These are phyloP conservation scores for Saguinus midas DNA, from an alignment of 2,113 vertebrate species.

Conservation along the genomic window DNA sequence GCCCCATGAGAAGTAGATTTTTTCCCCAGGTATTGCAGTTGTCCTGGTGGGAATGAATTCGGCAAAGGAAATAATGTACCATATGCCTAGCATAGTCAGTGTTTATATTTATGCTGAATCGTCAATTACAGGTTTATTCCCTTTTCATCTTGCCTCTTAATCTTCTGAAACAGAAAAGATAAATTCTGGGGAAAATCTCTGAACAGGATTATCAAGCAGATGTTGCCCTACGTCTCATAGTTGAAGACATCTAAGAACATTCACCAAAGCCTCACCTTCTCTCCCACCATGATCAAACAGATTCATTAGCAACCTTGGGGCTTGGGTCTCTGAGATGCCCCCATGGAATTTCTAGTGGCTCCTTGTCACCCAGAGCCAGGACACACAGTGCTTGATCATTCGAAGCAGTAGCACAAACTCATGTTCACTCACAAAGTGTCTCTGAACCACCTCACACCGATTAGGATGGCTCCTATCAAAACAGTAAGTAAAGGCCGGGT, in stretches of 20 bases:
- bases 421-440: background rate
- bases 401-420: background rate
- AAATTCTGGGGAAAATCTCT: background rate
- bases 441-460: background rate
- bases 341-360: background rate
- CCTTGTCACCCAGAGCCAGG: background rate
- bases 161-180: background rate
- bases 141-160: background rate
- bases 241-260: background rate
- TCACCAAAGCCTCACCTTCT: background rate
- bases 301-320: background rate
- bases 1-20: background rate
- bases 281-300: background rate
- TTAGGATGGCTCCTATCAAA: background rate
- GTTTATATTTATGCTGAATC: constrained; percentile 50
- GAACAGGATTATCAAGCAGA: background rate
- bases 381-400: background rate
- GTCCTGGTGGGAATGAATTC: constrained; percentile 69
- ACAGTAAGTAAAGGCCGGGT: background rate
- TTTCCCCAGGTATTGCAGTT: constrained; percentile 43
- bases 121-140: constrained; percentile 35
- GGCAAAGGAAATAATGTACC: constrained; percentile 47
- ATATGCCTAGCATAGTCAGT: background rate
- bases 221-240: background rate
- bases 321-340: background rate